Evolutionary conservation across 2,888 invertebrate species (phyloP).

Genomic region (Rhopalosiphum nymphaeae): DNA sequence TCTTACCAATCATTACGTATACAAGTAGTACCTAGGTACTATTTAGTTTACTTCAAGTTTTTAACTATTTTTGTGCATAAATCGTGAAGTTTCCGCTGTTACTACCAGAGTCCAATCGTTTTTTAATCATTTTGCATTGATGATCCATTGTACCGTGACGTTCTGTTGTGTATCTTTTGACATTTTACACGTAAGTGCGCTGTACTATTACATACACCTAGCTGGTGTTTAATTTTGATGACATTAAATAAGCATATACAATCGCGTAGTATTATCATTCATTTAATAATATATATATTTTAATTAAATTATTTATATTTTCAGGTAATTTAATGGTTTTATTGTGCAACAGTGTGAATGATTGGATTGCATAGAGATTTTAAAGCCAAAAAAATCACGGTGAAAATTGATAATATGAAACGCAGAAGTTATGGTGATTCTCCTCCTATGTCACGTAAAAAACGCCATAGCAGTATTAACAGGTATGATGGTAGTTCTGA

Average conservation of each 20-base stretch:
- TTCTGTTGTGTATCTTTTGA: neutral
- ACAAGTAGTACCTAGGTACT: neutral
- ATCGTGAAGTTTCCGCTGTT: neutral
- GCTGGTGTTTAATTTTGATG: neutral
- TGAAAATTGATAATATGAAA: constrained; percentile 82
- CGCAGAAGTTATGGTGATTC: constrained; percentile 87
- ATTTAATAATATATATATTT: neutral
- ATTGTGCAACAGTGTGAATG: constrained; percentile 59
- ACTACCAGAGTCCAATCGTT: neutral
- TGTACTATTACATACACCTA: neutral
- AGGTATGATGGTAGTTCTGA: constrained; percentile 90
- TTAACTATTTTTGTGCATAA: neutral
- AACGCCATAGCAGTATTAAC: constrained; percentile 85
- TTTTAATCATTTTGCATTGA: neutral
- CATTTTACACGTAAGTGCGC: constrained; percentile 8
- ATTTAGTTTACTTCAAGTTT: neutral
- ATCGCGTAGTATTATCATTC: neutral
- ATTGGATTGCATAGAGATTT: constrained; percentile 57
- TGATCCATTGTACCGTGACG: neutral
- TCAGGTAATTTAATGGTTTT: constrained; percentile 52
- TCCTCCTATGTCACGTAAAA: constrained; percentile 84
- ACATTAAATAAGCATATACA: neutral
- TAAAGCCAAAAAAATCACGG: constrained; percentile 59
- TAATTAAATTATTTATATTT: constrained; percentile 26
- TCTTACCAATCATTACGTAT: neutral